These are phyloP conservation scores for Crocodylus rhombifer DNA, from an alignment of 2,797 vertebrate genomes.

Conservation along the genomic window DNA sequence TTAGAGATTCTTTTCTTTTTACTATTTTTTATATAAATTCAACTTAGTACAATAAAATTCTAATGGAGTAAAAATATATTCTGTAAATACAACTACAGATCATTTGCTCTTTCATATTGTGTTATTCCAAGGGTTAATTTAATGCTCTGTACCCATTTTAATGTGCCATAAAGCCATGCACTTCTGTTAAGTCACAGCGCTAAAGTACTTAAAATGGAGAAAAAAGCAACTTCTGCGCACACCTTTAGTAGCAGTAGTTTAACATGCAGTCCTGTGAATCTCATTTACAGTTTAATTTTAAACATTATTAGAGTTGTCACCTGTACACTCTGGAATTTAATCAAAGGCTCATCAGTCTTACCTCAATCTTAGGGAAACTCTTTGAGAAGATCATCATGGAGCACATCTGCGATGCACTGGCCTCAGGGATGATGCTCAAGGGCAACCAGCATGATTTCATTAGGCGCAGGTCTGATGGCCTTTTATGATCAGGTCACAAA, in stretches of 20 bases:
- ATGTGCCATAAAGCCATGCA: too few species aligned
- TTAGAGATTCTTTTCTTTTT: not conserved
- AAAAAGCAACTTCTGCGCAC: too few species aligned
- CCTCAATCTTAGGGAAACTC: too few species aligned
- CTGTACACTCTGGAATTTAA: not conserved
- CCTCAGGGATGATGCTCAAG: too few species aligned
- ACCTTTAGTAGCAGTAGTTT: not conserved
- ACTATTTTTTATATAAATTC: not conserved
- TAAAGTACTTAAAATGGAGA: too few species aligned
- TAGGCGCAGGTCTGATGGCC: too few species aligned
- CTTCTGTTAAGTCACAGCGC: too few species aligned
- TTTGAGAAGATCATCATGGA: too few species aligned
- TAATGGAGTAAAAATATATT: not conserved
- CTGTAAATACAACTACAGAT: not conserved
- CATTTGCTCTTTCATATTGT: not conserved
- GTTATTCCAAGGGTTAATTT: not conserved
- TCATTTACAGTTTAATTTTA: not conserved
- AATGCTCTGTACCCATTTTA: too few species aligned
- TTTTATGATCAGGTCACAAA: too few species aligned
- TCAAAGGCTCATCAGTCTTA: not conserved
- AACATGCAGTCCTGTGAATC: not conserved
- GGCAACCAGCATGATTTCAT: too few species aligned
- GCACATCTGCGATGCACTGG: too few species aligned
- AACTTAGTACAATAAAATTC: not conserved
- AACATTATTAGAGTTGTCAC: not conserved